A percentile compares a stretch with the other conserved stretches of the same genome.
phyloP scores from a whole-genome alignment of 2,113 vertebrate genomes.

The Megaptera novaeangliae region DNA sequence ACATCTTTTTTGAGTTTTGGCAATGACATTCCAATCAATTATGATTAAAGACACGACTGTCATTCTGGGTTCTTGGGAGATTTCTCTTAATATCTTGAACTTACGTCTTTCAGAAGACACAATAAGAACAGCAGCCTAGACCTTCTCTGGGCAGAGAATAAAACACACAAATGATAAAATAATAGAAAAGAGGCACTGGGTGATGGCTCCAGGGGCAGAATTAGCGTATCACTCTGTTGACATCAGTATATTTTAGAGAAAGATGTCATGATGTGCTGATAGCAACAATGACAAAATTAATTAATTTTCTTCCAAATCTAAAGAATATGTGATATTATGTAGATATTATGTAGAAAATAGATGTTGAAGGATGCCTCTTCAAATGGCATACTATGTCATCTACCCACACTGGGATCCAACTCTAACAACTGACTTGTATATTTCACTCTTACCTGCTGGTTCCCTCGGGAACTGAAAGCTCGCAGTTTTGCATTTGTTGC shows the following conservation, averaged over 20 bases:
- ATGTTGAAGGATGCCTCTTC: neutral
- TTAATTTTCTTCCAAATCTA: neutral
- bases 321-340: neutral
- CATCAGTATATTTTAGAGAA: neutral
- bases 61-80: neutral
- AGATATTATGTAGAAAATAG: neutral
- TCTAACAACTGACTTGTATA: neutral
- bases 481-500: neutral
- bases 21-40: neutral
- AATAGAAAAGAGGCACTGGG: neutral
- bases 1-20: neutral
- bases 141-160: neutral
- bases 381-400: accelerated
- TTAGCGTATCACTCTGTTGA: neutral
- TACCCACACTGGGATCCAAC: accelerated
- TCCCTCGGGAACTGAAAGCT: neutral
- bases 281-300: neutral
- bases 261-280: neutral
- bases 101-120: neutral
- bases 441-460: neutral
- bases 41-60: neutral
- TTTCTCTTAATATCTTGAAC: neutral
- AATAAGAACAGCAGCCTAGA: neutral
- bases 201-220: neutral
- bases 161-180: neutral